Conservation (phyloP, 2,888 invertebrate species). For the Hyppa rectilinea region DNA sequence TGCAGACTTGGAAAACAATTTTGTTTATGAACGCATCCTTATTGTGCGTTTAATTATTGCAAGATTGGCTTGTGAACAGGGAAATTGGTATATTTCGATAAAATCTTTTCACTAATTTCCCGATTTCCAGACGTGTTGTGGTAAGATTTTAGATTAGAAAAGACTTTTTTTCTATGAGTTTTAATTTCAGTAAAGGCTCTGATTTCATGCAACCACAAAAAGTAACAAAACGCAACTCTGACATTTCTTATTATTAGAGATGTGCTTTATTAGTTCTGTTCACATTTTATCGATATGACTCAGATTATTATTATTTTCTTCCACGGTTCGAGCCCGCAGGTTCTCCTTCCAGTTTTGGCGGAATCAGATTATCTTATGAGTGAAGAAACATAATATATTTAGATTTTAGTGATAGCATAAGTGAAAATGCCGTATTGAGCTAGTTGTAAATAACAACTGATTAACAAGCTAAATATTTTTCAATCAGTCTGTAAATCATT, state of each 20-base stretch:
- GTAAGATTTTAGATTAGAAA: background rate
- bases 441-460: background rate
- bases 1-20: background rate
- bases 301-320: too few relatives aligned
- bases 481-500: background rate
- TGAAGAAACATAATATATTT: background rate
- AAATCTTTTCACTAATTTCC: background rate
- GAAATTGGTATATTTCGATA: background rate
- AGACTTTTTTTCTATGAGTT: background rate
- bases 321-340: too few relatives aligned
- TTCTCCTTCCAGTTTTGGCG: too few relatives aligned
- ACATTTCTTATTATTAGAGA: constrained; percentile 19
- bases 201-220: too few relatives aligned
- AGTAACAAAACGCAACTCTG: constrained; percentile 21
- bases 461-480: background rate
- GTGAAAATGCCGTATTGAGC: background rate
- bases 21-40: constrained; percentile 35
- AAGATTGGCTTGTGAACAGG: background rate
- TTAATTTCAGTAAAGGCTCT: background rate
- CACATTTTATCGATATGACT: background rate
- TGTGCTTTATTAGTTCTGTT: background rate
- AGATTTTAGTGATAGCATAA: too few relatives aligned
- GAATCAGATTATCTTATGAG: too few relatives aligned
- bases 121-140: background rate
- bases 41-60: constrained; percentile 38